Evolutionary conservation across 2,797 vertebrate genomes (phyloP).

Genomic region (Amblyraja radiata): DNA sequence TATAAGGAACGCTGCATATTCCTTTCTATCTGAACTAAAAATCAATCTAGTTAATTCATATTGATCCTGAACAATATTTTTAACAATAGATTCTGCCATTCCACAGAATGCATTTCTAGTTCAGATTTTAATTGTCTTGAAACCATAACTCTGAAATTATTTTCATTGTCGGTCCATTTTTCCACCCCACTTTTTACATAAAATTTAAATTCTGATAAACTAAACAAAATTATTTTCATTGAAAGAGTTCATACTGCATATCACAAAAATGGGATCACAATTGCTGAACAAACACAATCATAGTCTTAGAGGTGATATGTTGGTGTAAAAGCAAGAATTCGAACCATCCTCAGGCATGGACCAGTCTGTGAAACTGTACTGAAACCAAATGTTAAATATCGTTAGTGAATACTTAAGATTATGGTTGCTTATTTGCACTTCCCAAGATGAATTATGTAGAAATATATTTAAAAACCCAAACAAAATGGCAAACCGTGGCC

Average conservation of each 20-base stretch:
- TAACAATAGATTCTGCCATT: constrained; percentile 94
- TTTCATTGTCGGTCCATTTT: background rate
- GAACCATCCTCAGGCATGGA: background rate
- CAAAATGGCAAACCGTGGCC: background rate
- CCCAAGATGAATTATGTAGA: constrained; percentile 5
- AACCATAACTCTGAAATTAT: background rate
- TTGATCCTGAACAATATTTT: constrained; percentile 48
- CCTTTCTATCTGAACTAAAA: background rate
- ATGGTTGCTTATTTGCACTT: background rate
- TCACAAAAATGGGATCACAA: constrained; percentile 1
- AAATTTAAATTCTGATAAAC: constrained; percentile 21
- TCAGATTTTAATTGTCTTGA: constrained; percentile 32
- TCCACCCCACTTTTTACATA: background rate
- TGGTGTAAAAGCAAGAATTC: background rate
- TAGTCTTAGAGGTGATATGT: background rate
- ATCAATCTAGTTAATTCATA: constrained; percentile 46
- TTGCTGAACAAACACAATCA: background rate
- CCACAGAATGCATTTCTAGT: constrained; percentile 48
- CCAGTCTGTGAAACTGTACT: constrained; percentile 1
- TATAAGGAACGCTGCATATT: background rate
- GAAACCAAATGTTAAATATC: background rate
- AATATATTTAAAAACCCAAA: constrained; percentile 3
- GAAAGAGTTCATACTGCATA: constrained; percentile 18
- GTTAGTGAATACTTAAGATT: background rate
- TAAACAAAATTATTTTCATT: constrained; percentile 9